Base-by-base conservation (phyloP, 2,113 vertebrate species). In the Petromus typicus region DNA sequence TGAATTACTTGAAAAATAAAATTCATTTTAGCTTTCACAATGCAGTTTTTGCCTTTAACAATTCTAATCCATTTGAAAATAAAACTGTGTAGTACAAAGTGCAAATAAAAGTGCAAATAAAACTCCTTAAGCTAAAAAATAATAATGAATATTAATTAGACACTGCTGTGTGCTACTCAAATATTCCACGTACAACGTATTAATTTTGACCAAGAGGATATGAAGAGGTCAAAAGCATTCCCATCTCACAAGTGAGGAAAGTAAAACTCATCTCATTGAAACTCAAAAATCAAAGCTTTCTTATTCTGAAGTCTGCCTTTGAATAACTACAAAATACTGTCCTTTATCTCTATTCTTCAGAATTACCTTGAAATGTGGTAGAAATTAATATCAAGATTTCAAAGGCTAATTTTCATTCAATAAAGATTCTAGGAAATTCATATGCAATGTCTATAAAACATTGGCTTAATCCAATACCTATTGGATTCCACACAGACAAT, bases 11-110 rank as follows among this genome's bases (percentile, higher is more conserved):
- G 51, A 93, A 95, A 7, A 76, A 40, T 64, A 91, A 45, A 89
- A 83, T 40, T 37, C 67, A 84, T 40, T 13, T 69, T 92, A 83
- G 82, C 69, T 94, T 96, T 91, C n/a, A 27, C 27, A 82, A 11
- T 48, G 22, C 16, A 54, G 3, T 63, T 84, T 85, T 32, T 86
- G 30, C 71, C 76, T 85, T 61, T 71, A 93, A 81, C 25, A 87
- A 67, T 63, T 79, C 40, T 51, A 45, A 59, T 51, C 64, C 11
- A 51, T 45, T 67, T 76, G 22, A 18, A 95, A 86, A 92, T 67
- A 93, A 84, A 84, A 76, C 14, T 89, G 25, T 93, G 75, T 54
- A 43, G 80, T 67, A 27, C 1, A 59, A 40, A n/a, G n/a, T 89
- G 1, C 12, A 69, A n/a, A n/a, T n/a, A 79, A 30, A 83, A 78